These are phyloP conservation scores for Hyperopisus bebe DNA, from an alignment of 2,113 vertebrate genomes.

Conservation along the genomic window DNA sequence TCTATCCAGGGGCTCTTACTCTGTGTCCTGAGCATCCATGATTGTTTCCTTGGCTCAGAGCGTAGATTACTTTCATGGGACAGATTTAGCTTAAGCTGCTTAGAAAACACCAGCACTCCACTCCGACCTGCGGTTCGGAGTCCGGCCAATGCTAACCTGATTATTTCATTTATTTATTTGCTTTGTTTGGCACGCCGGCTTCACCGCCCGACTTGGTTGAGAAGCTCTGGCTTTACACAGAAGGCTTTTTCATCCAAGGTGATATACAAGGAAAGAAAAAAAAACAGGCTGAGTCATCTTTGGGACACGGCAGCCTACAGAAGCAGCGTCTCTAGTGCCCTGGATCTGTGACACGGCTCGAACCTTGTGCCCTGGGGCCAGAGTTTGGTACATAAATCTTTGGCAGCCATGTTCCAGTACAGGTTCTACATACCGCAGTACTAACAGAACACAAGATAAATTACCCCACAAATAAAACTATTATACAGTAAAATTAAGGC, in stretches of 20 bases:
- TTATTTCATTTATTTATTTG: background rate
- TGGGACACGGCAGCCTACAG: background rate
- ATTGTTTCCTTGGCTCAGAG: slow-evolving; percentile 81
- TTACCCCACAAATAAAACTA: background rate
- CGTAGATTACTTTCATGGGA: slow-evolving; percentile 83
- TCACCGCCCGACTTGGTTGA: background rate
- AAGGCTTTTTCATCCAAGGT: background rate
- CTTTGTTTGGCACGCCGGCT: background rate
- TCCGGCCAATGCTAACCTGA: slow-evolving; percentile 27
- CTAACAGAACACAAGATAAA: background rate
- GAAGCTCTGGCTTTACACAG: background rate
- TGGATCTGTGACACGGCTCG: background rate
- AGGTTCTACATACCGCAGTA: background rate
- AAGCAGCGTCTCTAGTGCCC: background rate
- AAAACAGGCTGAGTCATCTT: background rate
- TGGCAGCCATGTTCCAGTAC: background rate
- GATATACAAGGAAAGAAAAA: background rate
- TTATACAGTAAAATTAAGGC: background rate
- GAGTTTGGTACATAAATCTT: background rate
- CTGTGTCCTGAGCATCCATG: slow-evolving; percentile 72
- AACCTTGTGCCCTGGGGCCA: background rate
- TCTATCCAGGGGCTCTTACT: slow-evolving; percentile 71
- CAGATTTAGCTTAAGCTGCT: slow-evolving; percentile 81
- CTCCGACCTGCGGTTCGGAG: slow-evolving; percentile 74
- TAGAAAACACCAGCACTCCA: slow-evolving; percentile 75